Percentiles rank a stretch among this genome's conserved stretches.
Conservation (phyloP, 2,797 vertebrate species). For the Luscinia megarhynchos region DNA sequence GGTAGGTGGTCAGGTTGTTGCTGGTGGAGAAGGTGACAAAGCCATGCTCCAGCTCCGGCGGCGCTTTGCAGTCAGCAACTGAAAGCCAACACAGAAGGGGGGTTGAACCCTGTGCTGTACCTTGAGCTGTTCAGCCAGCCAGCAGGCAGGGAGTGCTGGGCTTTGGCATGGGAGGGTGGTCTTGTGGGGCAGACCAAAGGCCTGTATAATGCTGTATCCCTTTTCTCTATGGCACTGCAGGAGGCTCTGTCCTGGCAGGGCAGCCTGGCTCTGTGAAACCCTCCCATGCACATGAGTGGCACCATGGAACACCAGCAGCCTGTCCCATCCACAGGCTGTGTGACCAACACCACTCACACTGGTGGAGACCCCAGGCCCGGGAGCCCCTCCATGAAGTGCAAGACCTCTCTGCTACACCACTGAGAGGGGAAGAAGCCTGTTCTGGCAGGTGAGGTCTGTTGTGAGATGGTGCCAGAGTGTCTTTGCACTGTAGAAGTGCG, state of each 20-base stretch:
- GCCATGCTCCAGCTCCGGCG: conserved; percentile 78
- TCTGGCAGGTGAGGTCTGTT: background rate
- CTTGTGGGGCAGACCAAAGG: background rate
- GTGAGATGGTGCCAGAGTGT: background rate
- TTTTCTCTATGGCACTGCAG: background rate
- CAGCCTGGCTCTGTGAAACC: background rate
- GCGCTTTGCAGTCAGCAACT: conserved; percentile 91
- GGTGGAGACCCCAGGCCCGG: background rate
- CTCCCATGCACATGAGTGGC: rapidly evolving
- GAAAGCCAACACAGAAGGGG: conserved; percentile 55
- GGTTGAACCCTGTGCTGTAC: background rate
- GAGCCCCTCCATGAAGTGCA: background rate
- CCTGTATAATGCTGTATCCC: background rate
- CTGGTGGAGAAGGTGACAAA: conserved; percentile 81
- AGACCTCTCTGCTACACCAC: background rate
- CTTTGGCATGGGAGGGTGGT: background rate
- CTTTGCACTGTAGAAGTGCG: background rate
- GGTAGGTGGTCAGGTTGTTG: conserved; percentile 87
- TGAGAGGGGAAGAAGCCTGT: background rate
- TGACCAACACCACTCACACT: rapidly evolving
- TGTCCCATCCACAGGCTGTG: background rate
- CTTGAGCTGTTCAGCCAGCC: background rate
- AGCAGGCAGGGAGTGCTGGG: background rate
- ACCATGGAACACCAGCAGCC: background rate
- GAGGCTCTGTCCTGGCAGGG: background rate